Base-by-base conservation (phyloP, 35 echinoderm and acorn worm species). In the Anneissia japonica region DNA sequence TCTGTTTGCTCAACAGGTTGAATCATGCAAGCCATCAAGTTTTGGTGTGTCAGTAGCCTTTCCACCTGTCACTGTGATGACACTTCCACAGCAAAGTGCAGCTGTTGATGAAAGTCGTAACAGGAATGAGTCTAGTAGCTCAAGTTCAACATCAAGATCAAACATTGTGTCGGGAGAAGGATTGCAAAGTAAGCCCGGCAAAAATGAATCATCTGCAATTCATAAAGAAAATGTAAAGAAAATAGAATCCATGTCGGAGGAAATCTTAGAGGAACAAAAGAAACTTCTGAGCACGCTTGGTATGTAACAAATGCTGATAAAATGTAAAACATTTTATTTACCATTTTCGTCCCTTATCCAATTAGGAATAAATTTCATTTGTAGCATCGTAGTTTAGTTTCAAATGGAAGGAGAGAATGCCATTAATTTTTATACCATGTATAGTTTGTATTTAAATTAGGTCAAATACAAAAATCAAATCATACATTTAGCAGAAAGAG, bases 211-310 rank as follows among this genome's bases (percentile, higher is more conserved):
- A 39, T 23, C 56, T 33, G 77, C 81, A 32, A 93, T 93, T 23
- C 88, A 97, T 35, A 38, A 81, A 30, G 95, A 97, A 38, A 97
- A 97, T 74, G 28, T 88, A 39, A 36, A 56, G 51, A 93, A 88
- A 41, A 76, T 97, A 77, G 88, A 84, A 12, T 45, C 51, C 16
- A 93, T 97, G 95, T 91, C 91, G 17, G 88, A 87, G 72, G 95
- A 97, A 64, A 97, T 97, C n/a, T 81, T 97, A 36, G 32, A 64
- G 55, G 95, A 97, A 81, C 95, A 97, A 86, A 81, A 77, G 10
- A 97, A 89, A 86, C 76, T 97, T n/a, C 93, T 81, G 80, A 76
- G 79, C 55, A 93, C 93, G 91, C 73, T 97, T 17, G 94, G 94
- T 97, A 84, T 84, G 74, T 34, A 38, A 72, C 40, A 43, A 43